Percentiles rank a stretch among this genome's conserved stretches.
Evolutionary conservation across 2,797 vertebrate genomes (phyloP).

Genomic region (Erithacus rubecula): DNA sequence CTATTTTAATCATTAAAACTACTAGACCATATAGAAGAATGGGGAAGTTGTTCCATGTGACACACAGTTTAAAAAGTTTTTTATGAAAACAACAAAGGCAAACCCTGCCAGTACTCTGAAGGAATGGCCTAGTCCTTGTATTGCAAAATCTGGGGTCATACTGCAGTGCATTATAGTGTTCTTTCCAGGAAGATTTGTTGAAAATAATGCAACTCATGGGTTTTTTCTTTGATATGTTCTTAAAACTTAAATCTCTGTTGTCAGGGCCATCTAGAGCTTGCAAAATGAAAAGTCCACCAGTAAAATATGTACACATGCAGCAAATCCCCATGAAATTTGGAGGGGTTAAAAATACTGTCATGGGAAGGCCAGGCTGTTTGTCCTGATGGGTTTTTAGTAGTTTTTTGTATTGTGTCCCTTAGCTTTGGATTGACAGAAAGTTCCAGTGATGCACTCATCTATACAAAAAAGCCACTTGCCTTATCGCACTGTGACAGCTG

Average conservation of each 20-base stretch:
- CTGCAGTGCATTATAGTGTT: not conserved
- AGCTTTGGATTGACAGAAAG: not conserved
- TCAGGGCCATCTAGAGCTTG: not conserved
- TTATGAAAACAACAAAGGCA: not conserved
- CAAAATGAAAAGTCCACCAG: not conserved
- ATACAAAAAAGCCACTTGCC: not conserved
- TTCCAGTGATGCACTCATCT: not conserved
- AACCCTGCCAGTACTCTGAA: not conserved
- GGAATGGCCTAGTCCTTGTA: not conserved
- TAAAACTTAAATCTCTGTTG: not conserved
- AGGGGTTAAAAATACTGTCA: not conserved
- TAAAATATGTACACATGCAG: not conserved
- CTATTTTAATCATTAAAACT: slow-evolving; percentile 56
- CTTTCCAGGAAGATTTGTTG: not conserved
- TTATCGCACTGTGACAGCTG: not conserved
- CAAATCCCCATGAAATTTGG: not conserved
- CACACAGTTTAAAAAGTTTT: not conserved
- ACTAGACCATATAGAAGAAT: slow-evolving; percentile 55
- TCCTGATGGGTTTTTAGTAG: not conserved
- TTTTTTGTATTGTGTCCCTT: not conserved
- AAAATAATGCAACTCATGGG: not conserved
- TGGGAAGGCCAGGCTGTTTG: not conserved
- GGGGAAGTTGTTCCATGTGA: slow-evolving; percentile 57
- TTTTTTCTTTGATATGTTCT: not conserved
- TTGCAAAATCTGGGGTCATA: not conserved